These are phyloP conservation scores for Chromobotia macracanthus DNA, from an alignment of 2,797 vertebrate genomes.

Conservation along the genomic window DNA sequence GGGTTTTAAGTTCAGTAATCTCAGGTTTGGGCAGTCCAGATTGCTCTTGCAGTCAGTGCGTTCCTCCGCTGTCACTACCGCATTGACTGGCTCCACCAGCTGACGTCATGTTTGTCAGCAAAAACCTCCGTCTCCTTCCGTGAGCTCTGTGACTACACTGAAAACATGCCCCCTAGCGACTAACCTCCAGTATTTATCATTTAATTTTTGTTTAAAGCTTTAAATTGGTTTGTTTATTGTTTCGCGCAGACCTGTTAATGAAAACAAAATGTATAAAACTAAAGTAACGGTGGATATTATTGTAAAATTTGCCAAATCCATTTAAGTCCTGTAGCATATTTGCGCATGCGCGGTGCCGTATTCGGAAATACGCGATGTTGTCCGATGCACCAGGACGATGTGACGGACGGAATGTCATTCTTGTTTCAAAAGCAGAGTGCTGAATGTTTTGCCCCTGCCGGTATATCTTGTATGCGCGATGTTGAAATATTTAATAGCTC, in stretches of 20 bases:
- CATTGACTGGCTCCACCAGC: constrained; percentile 69
- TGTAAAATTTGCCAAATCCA: no score
- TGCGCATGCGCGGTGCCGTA: constrained; percentile 18
- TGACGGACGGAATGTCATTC: background rate
- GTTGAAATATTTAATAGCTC: constrained; percentile 57
- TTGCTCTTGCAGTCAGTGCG: constrained; percentile 64
- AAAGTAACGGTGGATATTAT: background rate
- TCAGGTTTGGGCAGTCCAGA: constrained; percentile 64
- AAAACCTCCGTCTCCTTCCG: constrained; percentile 52
- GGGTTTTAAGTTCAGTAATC: constrained; percentile 58
- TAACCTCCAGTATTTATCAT: constrained; percentile 38
- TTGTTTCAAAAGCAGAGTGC: background rate
- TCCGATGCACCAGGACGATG: background rate
- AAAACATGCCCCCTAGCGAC: constrained; percentile 34
- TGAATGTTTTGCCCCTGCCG: background rate
- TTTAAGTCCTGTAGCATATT: no score
- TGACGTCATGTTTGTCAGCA: constrained; percentile 62
- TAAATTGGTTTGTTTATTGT: background rate
- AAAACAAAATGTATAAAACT: no score
- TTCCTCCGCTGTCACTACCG: constrained; percentile 73
- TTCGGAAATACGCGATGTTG: constrained; percentile 20
- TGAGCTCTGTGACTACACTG: background rate
- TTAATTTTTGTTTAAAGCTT: background rate
- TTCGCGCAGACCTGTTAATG: background rate
- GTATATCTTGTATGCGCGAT: constrained; percentile 18